Percentiles rank a stretch among this genome's conserved stretches.
These are phyloP conservation scores for Proteles cristata DNA, from an alignment of 2,113 vertebrate genomes.

Conservation along the genomic window DNA sequence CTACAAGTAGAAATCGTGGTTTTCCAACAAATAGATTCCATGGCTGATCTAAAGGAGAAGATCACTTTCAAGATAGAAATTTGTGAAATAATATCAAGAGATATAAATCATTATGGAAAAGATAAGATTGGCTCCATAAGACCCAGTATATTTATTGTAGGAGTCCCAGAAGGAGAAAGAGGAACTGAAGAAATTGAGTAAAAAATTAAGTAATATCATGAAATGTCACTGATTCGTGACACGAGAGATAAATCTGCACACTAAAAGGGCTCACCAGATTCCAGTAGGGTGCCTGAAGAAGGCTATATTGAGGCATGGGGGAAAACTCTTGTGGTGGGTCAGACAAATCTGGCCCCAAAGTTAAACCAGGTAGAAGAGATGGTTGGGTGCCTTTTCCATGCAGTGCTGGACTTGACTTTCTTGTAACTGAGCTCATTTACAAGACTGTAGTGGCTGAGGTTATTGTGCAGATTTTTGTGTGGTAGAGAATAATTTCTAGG, in stretches of 20 bases:
- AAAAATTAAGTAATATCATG: not conserved
- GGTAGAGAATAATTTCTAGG: conserved; percentile 12
- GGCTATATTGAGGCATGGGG: not conserved
- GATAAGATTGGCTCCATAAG: not conserved
- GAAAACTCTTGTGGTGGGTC: not conserved
- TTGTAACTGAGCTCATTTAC: not conserved
- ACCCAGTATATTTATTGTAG: not conserved
- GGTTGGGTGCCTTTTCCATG: not conserved
- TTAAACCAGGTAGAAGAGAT: not conserved
- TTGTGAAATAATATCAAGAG: not conserved
- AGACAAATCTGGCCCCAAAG: not conserved
- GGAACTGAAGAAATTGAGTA: not conserved
- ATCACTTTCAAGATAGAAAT: not conserved
- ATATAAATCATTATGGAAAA: not conserved
- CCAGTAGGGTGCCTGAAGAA: not conserved
- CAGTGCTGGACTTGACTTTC: not conserved
- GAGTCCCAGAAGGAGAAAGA: conserved; percentile 7
- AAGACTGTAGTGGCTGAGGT: not conserved
- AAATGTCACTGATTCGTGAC: not conserved
- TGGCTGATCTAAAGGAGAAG: not conserved
- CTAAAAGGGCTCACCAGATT: not conserved
- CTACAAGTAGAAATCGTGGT: not conserved
- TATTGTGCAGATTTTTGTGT: not conserved
- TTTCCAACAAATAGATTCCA: not conserved
- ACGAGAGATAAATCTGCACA: not conserved